These are phyloP conservation scores for Copidosoma floridanum DNA, from an alignment of 1,140 invertebrate species.

Conservation along the genomic window DNA sequence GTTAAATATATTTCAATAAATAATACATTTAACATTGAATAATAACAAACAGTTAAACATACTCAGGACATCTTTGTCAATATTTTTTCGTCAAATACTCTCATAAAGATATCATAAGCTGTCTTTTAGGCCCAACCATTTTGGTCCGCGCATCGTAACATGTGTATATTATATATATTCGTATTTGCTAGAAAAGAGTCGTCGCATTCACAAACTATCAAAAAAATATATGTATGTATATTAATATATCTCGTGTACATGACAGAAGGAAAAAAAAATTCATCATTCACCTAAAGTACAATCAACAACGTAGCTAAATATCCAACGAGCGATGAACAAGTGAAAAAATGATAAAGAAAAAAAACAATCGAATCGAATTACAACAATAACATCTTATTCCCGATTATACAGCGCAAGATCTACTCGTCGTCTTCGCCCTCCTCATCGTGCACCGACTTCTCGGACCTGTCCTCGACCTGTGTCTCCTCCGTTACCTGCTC, in stretches of 20 bases:
- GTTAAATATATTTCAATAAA: conserved; percentile 27
- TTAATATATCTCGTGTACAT: conserved; percentile 13
- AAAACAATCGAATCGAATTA: conserved; percentile 7
- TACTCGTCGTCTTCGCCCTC: no score
- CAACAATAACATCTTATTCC: no score
- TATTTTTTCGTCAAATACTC: conserved; percentile 5
- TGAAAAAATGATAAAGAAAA: conserved; percentile 19
- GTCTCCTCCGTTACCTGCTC: no score
- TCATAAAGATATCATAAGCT: conserved; percentile 18
- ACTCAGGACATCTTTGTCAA: conserved; percentile 20
- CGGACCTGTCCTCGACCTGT: no score
- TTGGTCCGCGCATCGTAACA: conserved; percentile 23
- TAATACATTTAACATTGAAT: conserved; percentile 25
- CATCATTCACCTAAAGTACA: conserved; percentile 16
- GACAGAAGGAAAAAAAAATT: background rate
- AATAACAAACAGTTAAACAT: conserved; percentile 19
- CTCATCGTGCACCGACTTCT: no score
- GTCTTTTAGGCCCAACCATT: conserved; percentile 22
- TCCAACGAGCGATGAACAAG: conserved; percentile 13
- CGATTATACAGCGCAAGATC: no score
- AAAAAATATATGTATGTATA: no score
- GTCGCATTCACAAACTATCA: conserved; percentile 23
- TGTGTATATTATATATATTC: no score
- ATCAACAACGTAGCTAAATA: background rate
- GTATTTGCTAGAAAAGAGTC: conserved; percentile 26